Conservation (phyloP, 2,113 vertebrate genomes). For the Lonchura striata region DNA sequence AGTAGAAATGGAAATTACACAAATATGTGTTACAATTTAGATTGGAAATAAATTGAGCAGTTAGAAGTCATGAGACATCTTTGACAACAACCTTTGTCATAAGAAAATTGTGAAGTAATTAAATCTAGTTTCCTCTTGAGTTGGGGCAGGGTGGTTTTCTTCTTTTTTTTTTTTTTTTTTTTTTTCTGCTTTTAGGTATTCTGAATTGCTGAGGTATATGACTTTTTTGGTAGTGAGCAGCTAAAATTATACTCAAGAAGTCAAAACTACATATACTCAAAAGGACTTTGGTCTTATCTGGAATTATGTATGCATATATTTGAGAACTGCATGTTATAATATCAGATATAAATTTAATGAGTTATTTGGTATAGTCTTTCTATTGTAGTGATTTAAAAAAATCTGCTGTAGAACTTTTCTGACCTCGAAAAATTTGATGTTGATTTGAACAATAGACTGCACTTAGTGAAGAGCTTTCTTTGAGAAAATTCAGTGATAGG, state of each 20-base stretch:
- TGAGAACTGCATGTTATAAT: background rate
- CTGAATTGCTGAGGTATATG: background rate
- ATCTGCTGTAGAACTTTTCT: background rate
- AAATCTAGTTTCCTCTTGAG: background rate
- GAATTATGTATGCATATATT: background rate
- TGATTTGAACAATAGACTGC: background rate
- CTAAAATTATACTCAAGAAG: background rate
- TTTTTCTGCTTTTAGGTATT: background rate
- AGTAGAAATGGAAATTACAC: background rate
- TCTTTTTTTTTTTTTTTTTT: background rate
- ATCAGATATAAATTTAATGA: background rate
- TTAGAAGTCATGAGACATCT: background rate
- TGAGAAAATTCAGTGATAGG: background rate
- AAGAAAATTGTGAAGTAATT: background rate
- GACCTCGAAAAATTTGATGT: background rate
- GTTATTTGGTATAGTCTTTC: background rate
- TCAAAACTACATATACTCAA: background rate
- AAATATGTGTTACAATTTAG: background rate
- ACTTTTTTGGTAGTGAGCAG: background rate
- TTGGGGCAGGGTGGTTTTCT: accelerated
- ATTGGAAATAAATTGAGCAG: background rate
- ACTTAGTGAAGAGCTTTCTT: background rate
- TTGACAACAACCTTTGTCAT: background rate
- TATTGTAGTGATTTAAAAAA: background rate
- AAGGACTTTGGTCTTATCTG: background rate